A percentile compares a stretch with the other conserved stretches of the same genome.
Conservation (phyloP, 2,888 invertebrate species). For the Stictocephala bisonia region DNA sequence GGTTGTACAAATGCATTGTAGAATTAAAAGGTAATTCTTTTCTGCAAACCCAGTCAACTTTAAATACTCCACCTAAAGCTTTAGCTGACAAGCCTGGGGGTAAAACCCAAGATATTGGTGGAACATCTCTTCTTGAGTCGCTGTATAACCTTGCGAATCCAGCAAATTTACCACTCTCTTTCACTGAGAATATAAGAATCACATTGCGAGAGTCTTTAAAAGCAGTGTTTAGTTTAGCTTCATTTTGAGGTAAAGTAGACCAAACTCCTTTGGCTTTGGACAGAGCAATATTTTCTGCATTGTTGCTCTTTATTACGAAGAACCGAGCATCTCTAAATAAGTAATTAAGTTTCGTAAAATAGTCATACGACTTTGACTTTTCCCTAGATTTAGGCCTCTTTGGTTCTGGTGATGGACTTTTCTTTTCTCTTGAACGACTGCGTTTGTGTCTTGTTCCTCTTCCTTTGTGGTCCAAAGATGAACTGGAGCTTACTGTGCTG, state of each 20-base stretch:
- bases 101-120: slow-evolving; percentile 91
- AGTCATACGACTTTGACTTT: slow-evolving; percentile 76
- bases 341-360: slow-evolving; percentile 90
- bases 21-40: slow-evolving; percentile 93
- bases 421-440: slow-evolving; percentile 52
- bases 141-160: slow-evolving; percentile 93
- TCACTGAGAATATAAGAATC: slow-evolving; percentile 94
- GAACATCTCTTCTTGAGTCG: slow-evolving; percentile 90
- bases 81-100: slow-evolving; percentile 94
- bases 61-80: slow-evolving; percentile 95
- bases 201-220: slow-evolving; percentile 94
- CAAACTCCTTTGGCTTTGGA: slow-evolving; percentile 97
- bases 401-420: slow-evolving; percentile 63
- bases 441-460: slow-evolving; percentile 53
- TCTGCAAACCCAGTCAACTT: slow-evolving; percentile 97
- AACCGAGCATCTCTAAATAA: slow-evolving; percentile 93
- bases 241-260: slow-evolving; percentile 98
- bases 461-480: slow-evolving; percentile 68
- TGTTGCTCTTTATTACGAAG: slow-evolving; percentile 98
- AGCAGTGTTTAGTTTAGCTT: slow-evolving; percentile 95
- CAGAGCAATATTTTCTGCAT: slow-evolving; percentile 94
- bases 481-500: slow-evolving; percentile 81
- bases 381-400: slow-evolving; percentile 64
- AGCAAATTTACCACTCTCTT: slow-evolving; percentile 96
- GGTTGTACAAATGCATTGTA: slow-evolving; percentile 93